phyloP scores from a whole-genome alignment of 2,797 vertebrate genomes.

The Pristis pectinata region DNA sequence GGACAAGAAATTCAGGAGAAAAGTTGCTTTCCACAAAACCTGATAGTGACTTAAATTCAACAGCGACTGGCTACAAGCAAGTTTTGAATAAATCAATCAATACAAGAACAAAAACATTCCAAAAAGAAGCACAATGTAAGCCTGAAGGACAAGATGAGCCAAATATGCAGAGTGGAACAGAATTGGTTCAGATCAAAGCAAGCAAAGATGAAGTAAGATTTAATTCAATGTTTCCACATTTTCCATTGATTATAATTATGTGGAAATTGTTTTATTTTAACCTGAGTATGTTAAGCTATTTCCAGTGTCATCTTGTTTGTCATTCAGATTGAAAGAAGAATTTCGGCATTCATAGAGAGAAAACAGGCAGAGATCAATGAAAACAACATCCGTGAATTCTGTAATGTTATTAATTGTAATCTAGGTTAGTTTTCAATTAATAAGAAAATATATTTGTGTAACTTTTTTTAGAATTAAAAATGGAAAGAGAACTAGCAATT shows the following conservation, averaged over 20 bases:
- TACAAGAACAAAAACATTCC: background rate
- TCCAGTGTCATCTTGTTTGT: slow-evolving; percentile 36
- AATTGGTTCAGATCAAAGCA: slow-evolving; percentile 87
- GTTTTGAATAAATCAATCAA: slow-evolving; percentile 42
- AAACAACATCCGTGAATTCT: slow-evolving; percentile 99
- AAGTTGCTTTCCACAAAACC: slow-evolving; percentile 36
- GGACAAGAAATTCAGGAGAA: slow-evolving; percentile 16
- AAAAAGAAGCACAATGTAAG: background rate
- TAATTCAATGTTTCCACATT: slow-evolving; percentile 45
- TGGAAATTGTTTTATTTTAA: slow-evolving; percentile 39
- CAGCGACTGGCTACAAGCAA: slow-evolving; percentile 50
- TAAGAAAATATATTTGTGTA: background rate
- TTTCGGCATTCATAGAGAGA: slow-evolving; percentile 99
- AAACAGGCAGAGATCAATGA: slow-evolving; percentile 99
- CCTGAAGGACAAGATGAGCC: slow-evolving; percentile 54
- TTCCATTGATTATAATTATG: slow-evolving; percentile 28
- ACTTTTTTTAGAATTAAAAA: background rate
- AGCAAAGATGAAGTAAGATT: slow-evolving; percentile 84
- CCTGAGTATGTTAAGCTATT: background rate
- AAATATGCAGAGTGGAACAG: slow-evolving; percentile 62
- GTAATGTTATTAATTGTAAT: slow-evolving; percentile 99
- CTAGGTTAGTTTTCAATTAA: slow-evolving; percentile 72
- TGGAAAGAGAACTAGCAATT: background rate
- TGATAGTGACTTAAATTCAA: slow-evolving; percentile 50
- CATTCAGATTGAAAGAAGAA: slow-evolving; percentile 89